These are phyloP conservation scores for Gymnocheta viridis DNA, from an alignment of 2,888 invertebrate species.

Conservation along the genomic window DNA sequence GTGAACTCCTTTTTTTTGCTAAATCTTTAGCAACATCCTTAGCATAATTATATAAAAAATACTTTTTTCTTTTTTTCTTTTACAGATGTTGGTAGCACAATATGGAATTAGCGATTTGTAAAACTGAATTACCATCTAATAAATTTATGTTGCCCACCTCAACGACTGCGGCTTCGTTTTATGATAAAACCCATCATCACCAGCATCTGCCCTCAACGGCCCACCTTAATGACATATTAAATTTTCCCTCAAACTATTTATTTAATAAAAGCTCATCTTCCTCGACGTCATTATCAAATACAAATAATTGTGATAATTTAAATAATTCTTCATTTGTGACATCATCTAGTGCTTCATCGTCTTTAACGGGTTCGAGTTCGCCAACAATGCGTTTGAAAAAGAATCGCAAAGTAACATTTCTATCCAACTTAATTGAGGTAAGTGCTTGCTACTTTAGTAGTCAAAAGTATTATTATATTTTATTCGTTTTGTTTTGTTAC, in stretches of 20 bases:
- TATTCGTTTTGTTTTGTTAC: constrained; percentile 5
- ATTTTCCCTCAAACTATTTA: constrained; percentile 76
- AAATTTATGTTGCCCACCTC: constrained; percentile 80
- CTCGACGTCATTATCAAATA: constrained; percentile 65
- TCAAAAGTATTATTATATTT: constrained; percentile 8
- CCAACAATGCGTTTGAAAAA: constrained; percentile 81
- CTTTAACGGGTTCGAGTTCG: constrained; percentile 56
- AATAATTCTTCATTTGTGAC: constrained; percentile 51
- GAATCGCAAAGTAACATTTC: constrained; percentile 82
- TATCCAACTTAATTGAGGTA: constrained; percentile 81
- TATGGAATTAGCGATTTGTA: constrained; percentile 80
- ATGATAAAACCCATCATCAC: constrained; percentile 72
- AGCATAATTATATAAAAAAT: too few relatives aligned
- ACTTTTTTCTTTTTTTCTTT: background rate
- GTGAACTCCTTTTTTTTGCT: too few relatives aligned
- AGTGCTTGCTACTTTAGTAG: constrained; percentile 67
- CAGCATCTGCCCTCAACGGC: constrained; percentile 64
- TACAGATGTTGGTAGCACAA: constrained; percentile 77
- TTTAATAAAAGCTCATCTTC: constrained; percentile 70
- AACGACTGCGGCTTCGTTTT: constrained; percentile 74
- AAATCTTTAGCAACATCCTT: too few relatives aligned
- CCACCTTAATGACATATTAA: constrained; percentile 76
- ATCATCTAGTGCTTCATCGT: constrained; percentile 50
- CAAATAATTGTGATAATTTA: constrained; percentile 63
- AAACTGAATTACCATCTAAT: constrained; percentile 78